Conservation (phyloP, 2,888 invertebrate species). For the Sinotaia quadrata region DNA sequence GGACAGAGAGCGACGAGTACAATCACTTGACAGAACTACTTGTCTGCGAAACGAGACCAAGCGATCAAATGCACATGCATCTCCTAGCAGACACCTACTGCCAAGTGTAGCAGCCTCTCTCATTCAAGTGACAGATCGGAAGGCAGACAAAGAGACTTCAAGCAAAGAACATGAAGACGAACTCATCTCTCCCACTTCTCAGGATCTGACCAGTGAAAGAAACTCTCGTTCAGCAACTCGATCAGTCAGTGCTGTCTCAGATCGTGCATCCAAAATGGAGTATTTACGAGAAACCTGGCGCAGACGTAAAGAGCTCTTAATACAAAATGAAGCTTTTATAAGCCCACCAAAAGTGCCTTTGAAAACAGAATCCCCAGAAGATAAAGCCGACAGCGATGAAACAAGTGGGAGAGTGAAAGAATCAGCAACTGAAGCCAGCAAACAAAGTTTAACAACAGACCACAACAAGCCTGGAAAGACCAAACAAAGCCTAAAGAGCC, state of each 20-base stretch:
- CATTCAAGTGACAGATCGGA: neutral
- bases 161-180: neutral
- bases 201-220: neutral
- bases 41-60: neutral
- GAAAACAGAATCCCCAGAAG: neutral
- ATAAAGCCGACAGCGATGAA: neutral
- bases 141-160: neutral
- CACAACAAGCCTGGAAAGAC: neutral
- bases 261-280: conserved; percentile 36
- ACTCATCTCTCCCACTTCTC: neutral
- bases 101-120: conserved; percentile 7
- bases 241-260: conserved; percentile 32
- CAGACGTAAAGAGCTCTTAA: conserved; percentile 38
- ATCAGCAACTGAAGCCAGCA: no score
- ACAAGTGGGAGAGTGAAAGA: no score
- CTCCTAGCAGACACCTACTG: neutral
- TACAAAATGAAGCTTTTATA: conserved; percentile 37
- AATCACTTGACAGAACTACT: conserved; percentile 31
- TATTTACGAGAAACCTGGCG: conserved; percentile 38
- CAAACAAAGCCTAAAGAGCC: conserved; percentile 8
- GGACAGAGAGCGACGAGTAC: conserved; percentile 22
- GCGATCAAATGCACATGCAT: neutral
- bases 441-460: no score
- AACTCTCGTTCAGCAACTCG: conserved; percentile 16
- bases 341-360: conserved; percentile 8